Evolutionary conservation across 2,797 vertebrate species (phyloP).

Genomic region (Dicrostonyx torquatus): DNA sequence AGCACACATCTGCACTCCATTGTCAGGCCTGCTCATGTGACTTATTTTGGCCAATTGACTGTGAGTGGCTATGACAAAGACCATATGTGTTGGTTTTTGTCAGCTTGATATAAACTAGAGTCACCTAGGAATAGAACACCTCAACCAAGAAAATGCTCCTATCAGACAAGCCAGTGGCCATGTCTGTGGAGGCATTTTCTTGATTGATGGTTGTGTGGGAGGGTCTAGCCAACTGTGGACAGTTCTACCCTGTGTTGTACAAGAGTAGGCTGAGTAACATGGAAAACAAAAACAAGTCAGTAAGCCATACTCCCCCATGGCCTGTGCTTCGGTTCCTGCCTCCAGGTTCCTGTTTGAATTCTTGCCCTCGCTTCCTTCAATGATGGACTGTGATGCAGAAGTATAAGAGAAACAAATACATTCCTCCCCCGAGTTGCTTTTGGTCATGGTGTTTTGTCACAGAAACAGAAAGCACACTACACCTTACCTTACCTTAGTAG

Average conservation of each 20-base stretch:
- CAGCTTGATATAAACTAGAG: neutral
- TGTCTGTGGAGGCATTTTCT: neutral
- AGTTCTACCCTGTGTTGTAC: neutral
- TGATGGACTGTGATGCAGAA: neutral
- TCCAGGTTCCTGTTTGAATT: neutral
- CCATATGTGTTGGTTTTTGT: neutral
- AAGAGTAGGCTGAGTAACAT: neutral
- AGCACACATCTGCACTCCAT: neutral
- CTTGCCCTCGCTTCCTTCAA: neutral
- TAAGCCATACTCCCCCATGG: neutral
- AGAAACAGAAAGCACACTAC: neutral
- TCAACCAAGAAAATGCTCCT: neutral
- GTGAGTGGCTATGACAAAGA: neutral
- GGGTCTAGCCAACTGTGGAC: neutral
- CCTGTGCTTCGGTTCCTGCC: neutral
- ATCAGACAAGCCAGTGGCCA: neutral
- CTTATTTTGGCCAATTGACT: slow-evolving; percentile 19
- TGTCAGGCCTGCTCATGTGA: neutral
- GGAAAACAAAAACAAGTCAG: neutral
- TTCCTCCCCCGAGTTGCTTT: no score
- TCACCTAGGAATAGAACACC: neutral
- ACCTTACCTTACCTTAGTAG: neutral
- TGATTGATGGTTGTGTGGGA: neutral
- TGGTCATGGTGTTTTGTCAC: neutral
- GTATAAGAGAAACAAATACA: no score